phyloP scores from a whole-genome alignment of 2,113 vertebrate genomes.

The Phasianus colchicus region DNA sequence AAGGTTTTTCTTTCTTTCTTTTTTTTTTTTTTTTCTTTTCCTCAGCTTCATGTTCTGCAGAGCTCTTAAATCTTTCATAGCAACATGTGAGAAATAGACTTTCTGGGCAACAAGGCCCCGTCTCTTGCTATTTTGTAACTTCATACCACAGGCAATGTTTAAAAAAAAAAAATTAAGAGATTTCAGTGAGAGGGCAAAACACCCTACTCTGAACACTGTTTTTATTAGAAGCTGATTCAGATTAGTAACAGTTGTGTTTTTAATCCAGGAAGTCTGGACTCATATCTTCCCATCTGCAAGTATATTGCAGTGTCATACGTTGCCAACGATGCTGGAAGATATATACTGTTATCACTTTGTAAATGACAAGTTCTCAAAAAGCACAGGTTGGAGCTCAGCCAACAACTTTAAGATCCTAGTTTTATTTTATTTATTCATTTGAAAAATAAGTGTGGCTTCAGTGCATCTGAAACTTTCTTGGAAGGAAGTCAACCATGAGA shows the following conservation, averaged over 20 bases:
- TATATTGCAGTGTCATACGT: background rate
- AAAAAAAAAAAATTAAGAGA: background rate
- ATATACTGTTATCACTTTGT: background rate
- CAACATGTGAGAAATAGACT: background rate
- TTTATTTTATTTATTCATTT: background rate
- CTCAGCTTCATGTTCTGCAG: background rate
- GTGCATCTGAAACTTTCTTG: background rate
- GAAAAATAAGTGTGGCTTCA: background rate
- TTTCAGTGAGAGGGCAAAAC: background rate
- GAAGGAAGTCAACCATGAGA: background rate
- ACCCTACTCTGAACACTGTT: background rate
- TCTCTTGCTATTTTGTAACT: constrained; percentile 3
- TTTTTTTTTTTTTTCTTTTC: background rate
- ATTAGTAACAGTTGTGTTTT: background rate
- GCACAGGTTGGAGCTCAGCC: background rate
- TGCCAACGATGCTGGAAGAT: background rate
- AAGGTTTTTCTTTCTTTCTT: background rate
- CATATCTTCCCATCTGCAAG: background rate
- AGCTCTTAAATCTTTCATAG: constrained; percentile 41
- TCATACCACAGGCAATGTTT: background rate
- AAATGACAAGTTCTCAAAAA: background rate
- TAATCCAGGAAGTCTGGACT: background rate
- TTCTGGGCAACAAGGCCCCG: background rate
- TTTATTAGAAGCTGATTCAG: background rate
- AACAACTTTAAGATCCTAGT: fast-evolving